Conservation (phyloP, 2,888 invertebrate genomes). For the Palloptera scutellata region DNA sequence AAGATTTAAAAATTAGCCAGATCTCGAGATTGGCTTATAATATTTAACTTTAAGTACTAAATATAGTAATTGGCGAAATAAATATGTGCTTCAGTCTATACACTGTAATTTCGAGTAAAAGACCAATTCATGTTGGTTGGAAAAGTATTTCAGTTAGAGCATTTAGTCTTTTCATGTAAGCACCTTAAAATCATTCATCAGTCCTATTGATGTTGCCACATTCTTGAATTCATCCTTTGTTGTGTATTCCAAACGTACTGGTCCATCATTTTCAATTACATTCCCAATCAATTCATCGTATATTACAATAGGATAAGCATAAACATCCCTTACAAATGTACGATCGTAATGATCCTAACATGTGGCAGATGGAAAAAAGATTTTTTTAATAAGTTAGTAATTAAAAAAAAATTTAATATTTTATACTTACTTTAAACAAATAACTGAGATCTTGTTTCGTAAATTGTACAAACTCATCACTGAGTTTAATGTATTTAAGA, state of each 20-base stretch:
- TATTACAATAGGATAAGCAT: conserved; percentile 76
- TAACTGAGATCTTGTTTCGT: conserved; percentile 88
- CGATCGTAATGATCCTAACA: conserved; percentile 84
- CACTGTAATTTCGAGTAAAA: no score
- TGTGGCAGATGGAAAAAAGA: background rate
- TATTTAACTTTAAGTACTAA: no score
- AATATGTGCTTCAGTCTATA: no score
- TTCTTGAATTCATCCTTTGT: conserved; percentile 83
- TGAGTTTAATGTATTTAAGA: conserved; percentile 90
- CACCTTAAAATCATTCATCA: conserved; percentile 97
- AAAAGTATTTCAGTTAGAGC: no score
- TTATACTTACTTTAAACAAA: conserved; percentile 82
- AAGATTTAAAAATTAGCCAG: no score
- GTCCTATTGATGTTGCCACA: conserved; percentile 85
- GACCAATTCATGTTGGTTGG: no score
- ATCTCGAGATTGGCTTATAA: no score
- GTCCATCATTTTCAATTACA: conserved; percentile 68
- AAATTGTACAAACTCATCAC: conserved; percentile 89
- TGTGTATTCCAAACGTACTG: conserved; percentile 82
- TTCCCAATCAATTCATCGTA: conserved; percentile 72
- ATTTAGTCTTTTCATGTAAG: conserved; percentile 42
- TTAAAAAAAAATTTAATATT: background rate
- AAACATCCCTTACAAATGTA: conserved; percentile 75
- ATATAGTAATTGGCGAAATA: no score
- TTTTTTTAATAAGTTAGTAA: background rate